Conservation (phyloP, 2,888 invertebrate species). For the Loripinus fragilis region DNA sequence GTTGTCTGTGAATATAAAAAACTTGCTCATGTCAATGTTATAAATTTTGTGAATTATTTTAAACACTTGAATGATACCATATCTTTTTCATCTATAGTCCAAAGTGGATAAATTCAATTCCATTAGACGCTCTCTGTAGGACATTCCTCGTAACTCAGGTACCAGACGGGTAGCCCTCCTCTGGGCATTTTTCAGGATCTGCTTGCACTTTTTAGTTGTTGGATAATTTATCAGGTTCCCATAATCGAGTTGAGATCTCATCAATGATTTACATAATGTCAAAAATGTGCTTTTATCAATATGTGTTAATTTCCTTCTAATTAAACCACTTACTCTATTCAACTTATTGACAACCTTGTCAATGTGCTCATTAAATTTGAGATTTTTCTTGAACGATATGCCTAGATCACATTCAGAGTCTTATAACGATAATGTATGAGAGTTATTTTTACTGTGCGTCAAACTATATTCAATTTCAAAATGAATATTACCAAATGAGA, state of each 20-base stretch:
- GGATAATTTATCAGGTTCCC: slow-evolving; percentile 29
- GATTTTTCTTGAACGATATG: slow-evolving; percentile 24
- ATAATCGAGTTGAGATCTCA: slow-evolving; percentile 36
- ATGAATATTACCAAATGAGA: not conserved
- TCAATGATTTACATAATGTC: slow-evolving; percentile 31
- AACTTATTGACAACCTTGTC: slow-evolving; percentile 23
- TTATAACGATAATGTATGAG: not conserved
- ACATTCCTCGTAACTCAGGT: not conserved
- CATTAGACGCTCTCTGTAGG: slow-evolving; percentile 9
- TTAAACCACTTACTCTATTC: slow-evolving; percentile 26
- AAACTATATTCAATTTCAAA: slow-evolving; percentile 3
- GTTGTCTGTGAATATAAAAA: slow-evolving; percentile 6
- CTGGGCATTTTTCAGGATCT: slow-evolving; percentile 30
- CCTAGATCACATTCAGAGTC: slow-evolving; percentile 24
- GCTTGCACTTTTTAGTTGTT: slow-evolving; percentile 23
- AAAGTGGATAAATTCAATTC: slow-evolving; percentile 22
- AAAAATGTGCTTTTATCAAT: slow-evolving; percentile 30
- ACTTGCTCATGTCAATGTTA: slow-evolving; percentile 7
- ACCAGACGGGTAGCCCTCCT: slow-evolving; percentile 29
- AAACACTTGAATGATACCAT: slow-evolving; percentile 30
- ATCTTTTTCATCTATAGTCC: slow-evolving; percentile 22
- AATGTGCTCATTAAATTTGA: slow-evolving; percentile 35
- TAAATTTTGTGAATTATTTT: slow-evolving; percentile 22
- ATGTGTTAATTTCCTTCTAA: slow-evolving; percentile 31
- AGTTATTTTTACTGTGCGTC: not conserved